Base-by-base conservation (phyloP, 92 coral and sea anemone species). In the Epizoanthus fatuus region DNA sequence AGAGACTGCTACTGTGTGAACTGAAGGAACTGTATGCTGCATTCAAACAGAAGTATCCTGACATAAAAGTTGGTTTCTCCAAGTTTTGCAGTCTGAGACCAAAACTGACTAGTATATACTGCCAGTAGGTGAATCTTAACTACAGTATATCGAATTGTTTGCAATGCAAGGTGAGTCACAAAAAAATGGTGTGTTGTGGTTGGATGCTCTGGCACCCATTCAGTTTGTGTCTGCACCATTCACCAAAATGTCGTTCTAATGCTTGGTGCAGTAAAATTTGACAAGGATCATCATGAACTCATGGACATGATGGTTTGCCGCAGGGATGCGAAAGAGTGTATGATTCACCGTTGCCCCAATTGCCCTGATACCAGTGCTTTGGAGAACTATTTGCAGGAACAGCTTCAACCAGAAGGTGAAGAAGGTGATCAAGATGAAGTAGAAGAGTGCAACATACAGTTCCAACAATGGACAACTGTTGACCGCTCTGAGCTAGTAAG, bases 101-200 rank as follows among this genome's bases (percentile, higher is more conserved):
- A 80, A 87, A n/a, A n/a, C n/a, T n/a, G n/a, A n/a, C n/a, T n/a
- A n/a, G n/a, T n/a, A n/a, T n/a, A n/a, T n/a, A n/a, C n/a, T n/a
- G n/a, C n/a, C n/a, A n/a, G n/a, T n/a, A n/a, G n/a, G n/a, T n/a
- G n/a, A n/a, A n/a, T n/a, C n/a, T n/a, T n/a, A n/a, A n/a, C n/a
- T n/a, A n/a, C n/a, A n/a, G n/a, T n/a, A n/a, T n/a, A n/a, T n/a
- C n/a, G n/a, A n/a, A n/a, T n/a, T n/a, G n/a, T n/a, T n/a, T n/a
- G n/a, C n/a, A n/a, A n/a, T n/a, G n/a, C n/a, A n/a, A n/a, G n/a
- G n/a, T n/a, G n/a, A n/a, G n/a, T n/a, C n/a, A n/a, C n/a, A n/a
- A n/a, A n/a, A n/a, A n/a, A 87, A 80, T 87, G 90, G 90, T 87
- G 90, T 80, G 86, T 87, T 5, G 16, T 87, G 86, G 81, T 72